Evolutionary conservation across 2,888 invertebrate genomes (phyloP), one percentile per base, ranked within the genome.

Genomic region (Calliopum simillimum): DNA sequence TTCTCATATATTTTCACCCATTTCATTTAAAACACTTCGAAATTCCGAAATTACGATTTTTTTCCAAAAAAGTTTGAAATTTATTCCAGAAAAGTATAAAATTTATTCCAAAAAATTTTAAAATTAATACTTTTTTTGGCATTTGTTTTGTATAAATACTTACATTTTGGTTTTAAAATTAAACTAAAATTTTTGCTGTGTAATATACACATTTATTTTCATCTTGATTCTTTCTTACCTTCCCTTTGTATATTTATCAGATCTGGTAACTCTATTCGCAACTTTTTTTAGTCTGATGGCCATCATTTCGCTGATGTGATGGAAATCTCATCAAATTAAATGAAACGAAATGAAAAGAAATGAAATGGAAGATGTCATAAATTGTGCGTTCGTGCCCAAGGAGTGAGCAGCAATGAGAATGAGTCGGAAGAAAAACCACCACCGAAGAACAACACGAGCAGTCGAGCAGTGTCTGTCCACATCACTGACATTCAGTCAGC

Each of bases 251-350:
- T 23, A 53, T 53, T 53, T 14, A 14, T 12, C 4, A 53, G 11
- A 12, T 53, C 53, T 53, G 53, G 53, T 23, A 23, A 53, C 23
- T 12, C 51, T 53, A 53, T 19, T 13, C 23, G 14, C 16, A 4
- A 21, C 53, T 23, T 23, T 13, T 16, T 21, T 23, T 23, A 53
- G 53, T 12, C 33, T 59, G 59, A 59, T 59, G 19, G 41, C 33
- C 58, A 58, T 8, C 59, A 59, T 33, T 59, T 59, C 23, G 51
- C 41, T 56, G 66, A 46, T 56, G 46, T 66, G 46, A 55, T 55
- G 46, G 55, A 55, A 66, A 66, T 56, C 66, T 66, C 55, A 59
- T 67, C 67, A 59, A 58, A 67, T 49, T 56, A 56, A 67, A 67
- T 67, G 55, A 67, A 67, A 56, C 59, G 64, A 25, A 47, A 63